Base-by-base conservation (phyloP, 2,113 vertebrate species). In the Grus americana region DNA sequence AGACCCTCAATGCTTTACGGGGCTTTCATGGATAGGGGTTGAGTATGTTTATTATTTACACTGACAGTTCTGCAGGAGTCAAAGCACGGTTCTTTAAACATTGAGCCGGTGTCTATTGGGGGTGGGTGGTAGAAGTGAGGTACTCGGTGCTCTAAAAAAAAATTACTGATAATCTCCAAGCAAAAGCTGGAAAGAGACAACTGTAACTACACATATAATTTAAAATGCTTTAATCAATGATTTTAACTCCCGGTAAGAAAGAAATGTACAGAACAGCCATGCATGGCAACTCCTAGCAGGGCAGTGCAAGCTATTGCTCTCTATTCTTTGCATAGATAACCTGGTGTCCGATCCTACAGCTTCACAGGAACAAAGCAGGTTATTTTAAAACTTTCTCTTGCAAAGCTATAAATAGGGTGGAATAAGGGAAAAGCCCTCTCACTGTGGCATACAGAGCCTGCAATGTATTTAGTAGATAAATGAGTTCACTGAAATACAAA, bases 361-460 rank as follows among this genome's bases (percentile, higher is more conserved):
- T 93, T 80, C 83, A 44, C 14, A 16, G 65, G 79, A 95, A 96
- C 21, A 74, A 88, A 90, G 42, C 54, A 50, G 21, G 10, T 36
- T 66, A 79, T 86, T 84, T 87, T 57, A 95, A 95, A 96, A 98
- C 93, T 98, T 97, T 92, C 40, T 59, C 57, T 90, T 84, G 38
- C 92, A 80, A 90, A 95, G 49, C 61, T 54, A 4, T 73, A 81
- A 76, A 68, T 12, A 73, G 16, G 79, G 47, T 22, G 30, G 29
- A 61, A 49, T 14, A 46, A 38, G 32, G 12, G 34, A 50, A 82
- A 80, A 84, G 8, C 52, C 36, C 44, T 75, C 65, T 71, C 86
- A 15, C 38, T 54, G 29, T 46, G 50, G 17, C 79, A 70, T 8
- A 58, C 38, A 57, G 44, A 89, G 44, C 46, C 52, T 7, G n/a